Conservation (phyloP, 2,113 vertebrate species). For the Neogobius melanostomus region DNA sequence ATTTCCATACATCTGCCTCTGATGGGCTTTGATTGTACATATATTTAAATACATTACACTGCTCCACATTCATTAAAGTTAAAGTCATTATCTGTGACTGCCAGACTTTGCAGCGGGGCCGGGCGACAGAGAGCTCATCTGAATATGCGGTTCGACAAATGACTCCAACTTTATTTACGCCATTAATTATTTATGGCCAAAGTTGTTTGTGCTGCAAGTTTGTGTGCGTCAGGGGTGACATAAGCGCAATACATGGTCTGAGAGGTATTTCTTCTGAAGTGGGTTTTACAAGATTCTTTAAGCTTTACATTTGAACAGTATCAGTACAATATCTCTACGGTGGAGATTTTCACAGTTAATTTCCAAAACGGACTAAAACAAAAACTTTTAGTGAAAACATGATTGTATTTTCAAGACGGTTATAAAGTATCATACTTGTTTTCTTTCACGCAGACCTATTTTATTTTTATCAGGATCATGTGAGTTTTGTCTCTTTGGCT, state of each 20-base stretch:
- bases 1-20: conserved; percentile 3
- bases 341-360: too few relatives aligned
- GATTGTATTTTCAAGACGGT: too few relatives aligned
- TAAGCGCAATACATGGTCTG: not conserved
- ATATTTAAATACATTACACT: not conserved
- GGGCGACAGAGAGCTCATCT: not conserved
- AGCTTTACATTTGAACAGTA: too few relatives aligned
- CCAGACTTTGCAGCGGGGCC: not conserved
- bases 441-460: too few relatives aligned
- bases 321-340: too few relatives aligned
- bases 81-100: not conserved
- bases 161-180: not conserved
- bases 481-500: too few relatives aligned
- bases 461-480: too few relatives aligned
- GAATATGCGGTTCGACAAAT: not conserved
- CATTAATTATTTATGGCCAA: not conserved
- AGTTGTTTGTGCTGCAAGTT: not conserved
- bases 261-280: too few relatives aligned
- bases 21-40: not conserved
- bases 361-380: too few relatives aligned
- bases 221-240: not conserved
- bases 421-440: too few relatives aligned
- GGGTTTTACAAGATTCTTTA: too few relatives aligned
- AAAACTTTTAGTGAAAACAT: too few relatives aligned
- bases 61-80: not conserved